phyloP scores from a whole-genome alignment of 92 coral and sea anemone species.

The Bergia sp. region DNA sequence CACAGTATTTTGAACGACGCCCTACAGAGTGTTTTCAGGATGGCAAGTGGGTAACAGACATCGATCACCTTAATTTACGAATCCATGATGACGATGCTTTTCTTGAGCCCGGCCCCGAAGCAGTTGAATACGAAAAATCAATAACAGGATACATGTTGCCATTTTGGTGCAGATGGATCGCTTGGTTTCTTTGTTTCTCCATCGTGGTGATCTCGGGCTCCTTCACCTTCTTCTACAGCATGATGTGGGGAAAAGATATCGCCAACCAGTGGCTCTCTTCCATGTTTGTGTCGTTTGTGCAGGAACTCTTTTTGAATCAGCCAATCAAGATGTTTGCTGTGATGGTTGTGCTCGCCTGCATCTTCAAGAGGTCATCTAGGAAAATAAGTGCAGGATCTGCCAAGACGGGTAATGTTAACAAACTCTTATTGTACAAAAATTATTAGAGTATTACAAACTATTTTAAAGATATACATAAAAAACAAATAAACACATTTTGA shows the following conservation, averaged over 20 bases:
- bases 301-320: conserved; percentile 49
- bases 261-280: conserved; percentile 52
- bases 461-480: too few species aligned
- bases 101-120: neutral
- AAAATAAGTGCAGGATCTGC: neutral
- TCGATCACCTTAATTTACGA: neutral
- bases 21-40: neutral
- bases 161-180: conserved; percentile 43
- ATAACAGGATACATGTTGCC: conserved; percentile 4
- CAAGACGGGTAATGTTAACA: neutral
- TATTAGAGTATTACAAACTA: too few species aligned
- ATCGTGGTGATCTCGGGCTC: conserved; percentile 35
- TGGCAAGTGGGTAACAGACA: neutral
- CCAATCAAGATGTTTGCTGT: conserved; percentile 44
- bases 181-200: conserved; percentile 39
- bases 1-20: neutral
- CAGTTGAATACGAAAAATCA: neutral
- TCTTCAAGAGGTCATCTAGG: neutral
- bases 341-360: conserved; percentile 22
- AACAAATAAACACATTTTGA: too few species aligned
- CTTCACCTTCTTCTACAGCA: conserved; percentile 50
- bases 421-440: neutral
- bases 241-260: conserved; percentile 53
- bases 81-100: neutral
- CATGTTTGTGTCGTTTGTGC: conserved; percentile 46